These are phyloP conservation scores for Pantherophis vulpinus DNA, from an alignment of 2,797 vertebrate species.

Conservation along the genomic window DNA sequence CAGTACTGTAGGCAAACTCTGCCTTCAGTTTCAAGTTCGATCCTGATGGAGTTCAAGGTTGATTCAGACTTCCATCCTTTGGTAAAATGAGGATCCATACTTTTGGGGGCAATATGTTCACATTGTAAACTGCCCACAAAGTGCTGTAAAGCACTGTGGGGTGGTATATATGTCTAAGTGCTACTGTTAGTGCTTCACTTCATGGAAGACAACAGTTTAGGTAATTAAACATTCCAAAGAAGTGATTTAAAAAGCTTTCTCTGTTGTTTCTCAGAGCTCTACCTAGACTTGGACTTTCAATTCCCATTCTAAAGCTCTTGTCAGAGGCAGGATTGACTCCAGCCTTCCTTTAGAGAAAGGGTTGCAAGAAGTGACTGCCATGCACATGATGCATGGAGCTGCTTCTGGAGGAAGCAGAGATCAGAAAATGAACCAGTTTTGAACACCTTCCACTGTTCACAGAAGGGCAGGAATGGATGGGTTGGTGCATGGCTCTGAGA, in stretches of 20 bases:
- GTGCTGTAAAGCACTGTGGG: too few relatives aligned
- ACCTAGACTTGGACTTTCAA: not conserved
- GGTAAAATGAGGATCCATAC: not conserved
- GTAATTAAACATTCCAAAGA: not conserved
- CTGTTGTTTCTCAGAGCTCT: not conserved
- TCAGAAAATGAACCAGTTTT: not conserved
- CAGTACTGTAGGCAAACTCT: not conserved
- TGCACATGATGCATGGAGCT: not conserved
- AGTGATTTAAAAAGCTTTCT: not conserved
- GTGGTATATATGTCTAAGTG: too few relatives aligned
- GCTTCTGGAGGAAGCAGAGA: not conserved
- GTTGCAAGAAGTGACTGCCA: not conserved
- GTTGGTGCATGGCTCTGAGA: not conserved
- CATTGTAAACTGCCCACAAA: not conserved
- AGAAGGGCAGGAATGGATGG: not conserved
- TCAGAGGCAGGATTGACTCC: not conserved
- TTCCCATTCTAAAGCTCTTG: not conserved
- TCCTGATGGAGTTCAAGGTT: not conserved
- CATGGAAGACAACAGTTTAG: not conserved
- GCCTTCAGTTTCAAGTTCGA: not conserved
- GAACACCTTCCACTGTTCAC: not conserved
- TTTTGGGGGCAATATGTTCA: not conserved
- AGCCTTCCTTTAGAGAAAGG: not conserved
- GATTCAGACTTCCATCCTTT: not conserved
- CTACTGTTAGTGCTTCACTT: not conserved